Evolutionary conservation across 2,888 invertebrate species (phyloP).

Genomic region (Pandemis corylana): DNA sequence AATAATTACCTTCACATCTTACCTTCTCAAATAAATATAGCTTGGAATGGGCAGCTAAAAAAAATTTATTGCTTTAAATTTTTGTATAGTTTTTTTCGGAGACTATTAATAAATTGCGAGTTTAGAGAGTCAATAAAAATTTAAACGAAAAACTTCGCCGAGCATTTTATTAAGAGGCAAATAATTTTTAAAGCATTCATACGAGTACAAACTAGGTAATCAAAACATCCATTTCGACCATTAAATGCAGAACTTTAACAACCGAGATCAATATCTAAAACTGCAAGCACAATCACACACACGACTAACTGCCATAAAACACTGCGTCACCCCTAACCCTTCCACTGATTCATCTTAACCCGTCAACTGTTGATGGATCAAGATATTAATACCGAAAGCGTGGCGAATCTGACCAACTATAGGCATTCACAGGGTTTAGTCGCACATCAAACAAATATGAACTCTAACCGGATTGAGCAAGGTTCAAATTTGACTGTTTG

Average conservation of each 20-base stretch:
- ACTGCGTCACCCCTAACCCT: slow-evolving; percentile 62
- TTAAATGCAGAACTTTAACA: background rate
- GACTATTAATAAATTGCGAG: too few species aligned
- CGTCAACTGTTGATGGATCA: slow-evolving; percentile 82
- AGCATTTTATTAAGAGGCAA: too few species aligned
- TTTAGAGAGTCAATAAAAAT: too few species aligned
- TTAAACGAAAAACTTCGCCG: too few species aligned
- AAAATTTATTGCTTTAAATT: too few species aligned
- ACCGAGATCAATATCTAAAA: slow-evolving; percentile 30
- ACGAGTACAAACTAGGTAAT: too few species aligned
- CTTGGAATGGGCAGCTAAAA: too few species aligned
- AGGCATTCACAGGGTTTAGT: slow-evolving; percentile 60
- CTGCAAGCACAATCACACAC: slow-evolving; percentile 45
- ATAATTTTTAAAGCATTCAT: too few species aligned
- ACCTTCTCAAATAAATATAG: too few species aligned
- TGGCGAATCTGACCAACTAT: slow-evolving; percentile 79
- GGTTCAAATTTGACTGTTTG: background rate
- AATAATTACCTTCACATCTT: too few species aligned
- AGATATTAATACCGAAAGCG: slow-evolving; percentile 83
- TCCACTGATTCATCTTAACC: slow-evolving; percentile 79
- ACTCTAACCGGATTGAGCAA: background rate
- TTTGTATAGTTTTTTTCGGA: too few species aligned
- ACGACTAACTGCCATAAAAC: slow-evolving; percentile 43
- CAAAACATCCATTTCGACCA: background rate
- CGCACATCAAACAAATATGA: background rate